Percentiles rank a stretch among this genome's conserved stretches.
These are phyloP conservation scores for Cacoxenus indagator DNA, from an alignment of 2,888 invertebrate species.

Conservation along the genomic window DNA sequence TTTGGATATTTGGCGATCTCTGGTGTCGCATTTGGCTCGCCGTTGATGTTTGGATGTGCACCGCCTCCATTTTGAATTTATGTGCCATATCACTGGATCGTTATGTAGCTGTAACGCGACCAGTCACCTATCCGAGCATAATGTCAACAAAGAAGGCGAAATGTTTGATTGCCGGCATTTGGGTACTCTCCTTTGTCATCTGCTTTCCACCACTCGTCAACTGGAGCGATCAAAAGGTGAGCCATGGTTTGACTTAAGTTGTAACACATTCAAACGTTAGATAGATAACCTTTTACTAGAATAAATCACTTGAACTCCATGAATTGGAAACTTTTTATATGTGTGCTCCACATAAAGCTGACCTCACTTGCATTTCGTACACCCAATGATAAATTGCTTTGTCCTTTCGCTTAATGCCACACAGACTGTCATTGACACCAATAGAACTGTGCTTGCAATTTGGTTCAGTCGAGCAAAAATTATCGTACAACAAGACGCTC, in stretches of 20 bases:
- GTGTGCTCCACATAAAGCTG: not conserved
- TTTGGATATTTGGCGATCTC: conserved; percentile 96
- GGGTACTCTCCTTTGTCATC: conserved; percentile 96
- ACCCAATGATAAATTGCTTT: not conserved
- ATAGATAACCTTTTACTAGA: no score
- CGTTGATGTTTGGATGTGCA: conserved; percentile 99
- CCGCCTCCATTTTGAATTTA: conserved; percentile 95
- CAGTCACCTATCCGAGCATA: conserved; percentile 94
- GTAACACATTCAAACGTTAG: not conserved
- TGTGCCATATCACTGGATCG: conserved; percentile 95
- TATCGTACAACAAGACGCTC: conserved; percentile 38
- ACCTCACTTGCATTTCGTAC: not conserved
- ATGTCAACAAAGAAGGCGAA: conserved; percentile 90
- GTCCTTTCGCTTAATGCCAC: not conserved
- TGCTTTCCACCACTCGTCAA: conserved; percentile 96
- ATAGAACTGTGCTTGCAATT: conserved; percentile 37
- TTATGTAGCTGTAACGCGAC: conserved; percentile 96
- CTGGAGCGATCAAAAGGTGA: conserved; percentile 85
- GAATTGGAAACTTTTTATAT: not conserved
- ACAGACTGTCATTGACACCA: conserved; percentile 54
- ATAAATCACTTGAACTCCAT: not conserved
- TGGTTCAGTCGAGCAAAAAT: conserved; percentile 46
- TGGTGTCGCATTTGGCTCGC: conserved; percentile 98
- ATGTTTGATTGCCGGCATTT: conserved; percentile 89
- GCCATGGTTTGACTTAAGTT: conserved; percentile 34